A percentile compares a stretch with the other conserved stretches of the same genome.
These are phyloP conservation scores for Drosophila nr. fundita DNA, from an alignment of 2,888 invertebrate genomes.

Conservation along the genomic window DNA sequence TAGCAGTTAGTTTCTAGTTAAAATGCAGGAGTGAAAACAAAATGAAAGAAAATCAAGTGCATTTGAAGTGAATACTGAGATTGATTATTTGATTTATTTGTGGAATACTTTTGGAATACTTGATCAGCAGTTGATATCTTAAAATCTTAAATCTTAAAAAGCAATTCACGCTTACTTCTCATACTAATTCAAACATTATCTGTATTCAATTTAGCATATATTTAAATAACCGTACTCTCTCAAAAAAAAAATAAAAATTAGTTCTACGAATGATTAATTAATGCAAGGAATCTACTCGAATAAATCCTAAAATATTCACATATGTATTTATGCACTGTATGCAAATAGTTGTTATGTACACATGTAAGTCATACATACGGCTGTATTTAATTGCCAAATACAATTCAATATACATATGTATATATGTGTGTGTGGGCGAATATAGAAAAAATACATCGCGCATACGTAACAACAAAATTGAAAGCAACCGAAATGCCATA, in stretches of 20 bases:
- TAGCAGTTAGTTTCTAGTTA: background rate
- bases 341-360: slow-evolving; percentile 1
- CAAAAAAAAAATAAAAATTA: background rate
- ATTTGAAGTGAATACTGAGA: background rate
- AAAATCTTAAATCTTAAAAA: background rate
- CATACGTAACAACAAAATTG: slow-evolving; percentile 42
- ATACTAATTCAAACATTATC: background rate
- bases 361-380: background rate
- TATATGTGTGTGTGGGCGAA: slow-evolving; percentile 12
- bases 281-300: background rate
- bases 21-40: background rate
- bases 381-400: slow-evolving; percentile 48
- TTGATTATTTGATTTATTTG: background rate
- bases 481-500: slow-evolving; percentile 22
- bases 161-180: background rate
- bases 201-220: background rate
- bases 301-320: background rate
- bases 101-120: background rate
- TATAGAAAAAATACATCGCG: slow-evolving; percentile 17
- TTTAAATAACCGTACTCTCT: background rate
- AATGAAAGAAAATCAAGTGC: background rate
- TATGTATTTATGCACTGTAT: background rate
- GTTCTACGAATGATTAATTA: background rate
- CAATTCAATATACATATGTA: slow-evolving; percentile 36
- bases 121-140: background rate